Evolutionary conservation across 2,113 vertebrate genomes (phyloP).

Genomic region (Sula dactylatra): DNA sequence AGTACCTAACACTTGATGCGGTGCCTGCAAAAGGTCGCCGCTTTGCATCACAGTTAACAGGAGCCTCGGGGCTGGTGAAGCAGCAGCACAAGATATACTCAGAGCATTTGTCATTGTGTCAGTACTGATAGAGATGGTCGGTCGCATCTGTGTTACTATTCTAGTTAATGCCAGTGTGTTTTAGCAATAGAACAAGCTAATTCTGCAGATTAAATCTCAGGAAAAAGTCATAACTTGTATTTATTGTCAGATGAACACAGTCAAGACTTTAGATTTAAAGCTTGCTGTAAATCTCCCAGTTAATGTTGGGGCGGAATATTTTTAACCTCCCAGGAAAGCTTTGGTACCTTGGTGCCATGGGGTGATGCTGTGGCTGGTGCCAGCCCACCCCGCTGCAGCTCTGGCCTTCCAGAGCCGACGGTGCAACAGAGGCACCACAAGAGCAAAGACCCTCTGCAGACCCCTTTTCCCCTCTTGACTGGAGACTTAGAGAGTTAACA

Average conservation of each 20-base stretch:
- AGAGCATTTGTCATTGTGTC: not conserved
- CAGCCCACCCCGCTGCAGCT: not conserved
- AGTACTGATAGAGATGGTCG: fast-evolving
- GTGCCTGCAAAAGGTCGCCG: not conserved
- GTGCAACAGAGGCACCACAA: not conserved
- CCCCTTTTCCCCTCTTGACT: fast-evolving
- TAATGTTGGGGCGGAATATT: not conserved
- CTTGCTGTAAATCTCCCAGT: not conserved
- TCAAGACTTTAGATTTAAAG: not conserved
- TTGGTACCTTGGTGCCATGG: not conserved
- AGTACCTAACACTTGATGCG: not conserved
- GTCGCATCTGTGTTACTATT: fast-evolving
- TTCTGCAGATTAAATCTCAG: not conserved
- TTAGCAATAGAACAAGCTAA: not conserved
- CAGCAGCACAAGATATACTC: not conserved
- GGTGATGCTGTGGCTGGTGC: not conserved
- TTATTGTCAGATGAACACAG: not conserved
- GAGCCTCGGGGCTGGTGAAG: not conserved
- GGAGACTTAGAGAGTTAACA: fast-evolving
- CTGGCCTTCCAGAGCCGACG: not conserved
- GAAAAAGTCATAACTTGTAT: fast-evolving
- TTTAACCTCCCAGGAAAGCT: not conserved
- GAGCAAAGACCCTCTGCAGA: not conserved
- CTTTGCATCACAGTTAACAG: not conserved
- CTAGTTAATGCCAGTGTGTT: fast-evolving